Evolutionary conservation across 2,113 vertebrate genomes (phyloP).

Genomic region (Coracopsis vasa): DNA sequence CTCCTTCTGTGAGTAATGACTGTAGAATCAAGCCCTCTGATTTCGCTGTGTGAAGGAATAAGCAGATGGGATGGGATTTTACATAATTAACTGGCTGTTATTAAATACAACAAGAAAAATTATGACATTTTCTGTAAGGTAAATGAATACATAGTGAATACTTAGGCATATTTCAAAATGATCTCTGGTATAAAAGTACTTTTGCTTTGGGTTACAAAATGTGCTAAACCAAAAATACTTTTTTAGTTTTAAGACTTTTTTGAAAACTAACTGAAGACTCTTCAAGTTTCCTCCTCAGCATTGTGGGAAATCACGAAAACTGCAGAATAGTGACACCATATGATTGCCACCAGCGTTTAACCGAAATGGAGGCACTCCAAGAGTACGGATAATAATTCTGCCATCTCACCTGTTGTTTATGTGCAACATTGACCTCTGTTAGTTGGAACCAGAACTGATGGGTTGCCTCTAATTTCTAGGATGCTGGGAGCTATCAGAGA

Average conservation of each 20-base stretch:
- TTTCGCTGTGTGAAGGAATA: background rate
- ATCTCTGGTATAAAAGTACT: background rate
- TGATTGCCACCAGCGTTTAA: background rate
- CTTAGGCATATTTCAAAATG: background rate
- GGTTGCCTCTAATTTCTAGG: background rate
- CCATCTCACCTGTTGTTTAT: background rate
- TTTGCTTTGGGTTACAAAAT: background rate
- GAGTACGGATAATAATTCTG: background rate
- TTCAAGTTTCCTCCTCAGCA: background rate
- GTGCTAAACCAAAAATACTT: background rate
- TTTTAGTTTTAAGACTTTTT: background rate
- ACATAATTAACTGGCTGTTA: conserved; percentile 13
- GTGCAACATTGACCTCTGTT: background rate
- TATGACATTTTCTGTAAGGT: background rate
- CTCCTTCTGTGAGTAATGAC: conserved; percentile 1
- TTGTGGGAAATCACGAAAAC: background rate
- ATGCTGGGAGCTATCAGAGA: background rate
- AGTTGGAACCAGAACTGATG: background rate
- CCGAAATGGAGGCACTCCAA: background rate
- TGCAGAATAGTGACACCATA: background rate
- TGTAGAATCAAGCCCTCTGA: conserved; percentile 14
- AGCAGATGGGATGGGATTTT: conserved; percentile 37
- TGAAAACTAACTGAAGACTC: background rate
- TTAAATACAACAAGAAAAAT: conserved; percentile 23
- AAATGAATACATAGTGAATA: background rate